Evolutionary conservation across 2,797 vertebrate species (phyloP), one percentile per base, ranked within the genome.

Genomic region (Sebastes iracundus): DNA sequence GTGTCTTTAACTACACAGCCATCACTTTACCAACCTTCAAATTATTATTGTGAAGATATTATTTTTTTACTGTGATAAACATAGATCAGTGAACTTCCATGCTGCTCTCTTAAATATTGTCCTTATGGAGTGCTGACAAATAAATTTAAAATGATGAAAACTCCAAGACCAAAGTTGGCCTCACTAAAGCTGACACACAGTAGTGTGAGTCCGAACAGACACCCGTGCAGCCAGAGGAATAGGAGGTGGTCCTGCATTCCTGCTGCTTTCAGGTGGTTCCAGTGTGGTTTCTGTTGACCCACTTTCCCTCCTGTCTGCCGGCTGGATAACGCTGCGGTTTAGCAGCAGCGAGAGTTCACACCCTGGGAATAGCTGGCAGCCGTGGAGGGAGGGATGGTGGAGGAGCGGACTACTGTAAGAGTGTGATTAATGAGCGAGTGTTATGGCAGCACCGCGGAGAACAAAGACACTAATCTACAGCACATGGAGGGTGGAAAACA

Each of bases 361-460:
- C 92, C 82, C 85, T 82, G 83, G 79, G 87, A 88, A 87, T 83
- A 81, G 86, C 80, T 72, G 71, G 85, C 78, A 77, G 86, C 73
- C 58, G 62, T 25, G 49, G 64, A 77, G 79, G 86, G 72, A 84
- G 75, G 79, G 79, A 74, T 22, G 81, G 66, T 69, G 72, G 86
- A 85, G 53, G 72, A 85, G 80, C 13, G 49, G 77, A 83, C 79
- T 82, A 82, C 86, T 89, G 88, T 91, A 88, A 84, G 76, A 87
- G 87, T 74, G 91, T 94, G 93, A 94, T 94, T 93, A 95, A 95
- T 89, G 86, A 94, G 92, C 69, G 10, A 83, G 82, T 92, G 90
- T 92, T 93, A 90, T 94, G 91, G 92, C 88, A 89, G 91, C 79
- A 75, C 72, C 23, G 61, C 75, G 11, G 74, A 94, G 90, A 92